Percentiles rank a stretch among this genome's conserved stretches.
Conservation (phyloP, 2,113 vertebrate genomes). For the Passer montanus region DNA sequence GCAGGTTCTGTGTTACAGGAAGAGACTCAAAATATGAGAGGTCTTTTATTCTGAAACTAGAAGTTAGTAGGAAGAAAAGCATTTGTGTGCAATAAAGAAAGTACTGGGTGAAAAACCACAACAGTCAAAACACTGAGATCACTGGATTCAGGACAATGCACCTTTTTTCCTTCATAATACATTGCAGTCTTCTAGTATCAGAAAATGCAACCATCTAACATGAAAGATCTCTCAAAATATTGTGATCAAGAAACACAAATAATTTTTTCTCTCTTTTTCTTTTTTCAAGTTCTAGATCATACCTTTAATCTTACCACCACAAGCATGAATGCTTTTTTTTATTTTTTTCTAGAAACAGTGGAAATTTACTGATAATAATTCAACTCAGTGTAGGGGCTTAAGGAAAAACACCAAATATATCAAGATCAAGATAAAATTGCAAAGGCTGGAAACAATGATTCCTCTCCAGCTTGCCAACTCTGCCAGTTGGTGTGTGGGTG, state of each 20-base stretch:
- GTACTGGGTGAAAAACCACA: not conserved
- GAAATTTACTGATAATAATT: not conserved
- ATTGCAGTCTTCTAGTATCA: not conserved
- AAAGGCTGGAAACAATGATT: not conserved
- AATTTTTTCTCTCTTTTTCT: fast-evolving
- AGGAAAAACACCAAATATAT: not conserved
- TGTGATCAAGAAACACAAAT: not conserved
- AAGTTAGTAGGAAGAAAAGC: not conserved
- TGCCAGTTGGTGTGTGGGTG: not conserved
- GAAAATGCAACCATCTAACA: not conserved
- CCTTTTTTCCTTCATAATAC: not conserved
- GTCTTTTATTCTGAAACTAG: not conserved
- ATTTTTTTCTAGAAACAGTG: not conserved
- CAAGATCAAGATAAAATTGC: not conserved
- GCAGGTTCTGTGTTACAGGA: not conserved
- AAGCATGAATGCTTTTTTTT: not conserved
- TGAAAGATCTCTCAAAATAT: not conserved
- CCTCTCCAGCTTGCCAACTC: not conserved
- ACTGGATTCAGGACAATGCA: not conserved
- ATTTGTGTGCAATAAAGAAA: not conserved
- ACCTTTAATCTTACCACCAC: not conserved
- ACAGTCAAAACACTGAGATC: not conserved
- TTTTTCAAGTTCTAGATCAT: not conserved
- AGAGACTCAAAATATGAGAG: not conserved
- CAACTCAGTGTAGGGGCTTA: not conserved